Evolutionary conservation across 2,797 vertebrate species (phyloP).

Genomic region (Squalus acanthias): DNA sequence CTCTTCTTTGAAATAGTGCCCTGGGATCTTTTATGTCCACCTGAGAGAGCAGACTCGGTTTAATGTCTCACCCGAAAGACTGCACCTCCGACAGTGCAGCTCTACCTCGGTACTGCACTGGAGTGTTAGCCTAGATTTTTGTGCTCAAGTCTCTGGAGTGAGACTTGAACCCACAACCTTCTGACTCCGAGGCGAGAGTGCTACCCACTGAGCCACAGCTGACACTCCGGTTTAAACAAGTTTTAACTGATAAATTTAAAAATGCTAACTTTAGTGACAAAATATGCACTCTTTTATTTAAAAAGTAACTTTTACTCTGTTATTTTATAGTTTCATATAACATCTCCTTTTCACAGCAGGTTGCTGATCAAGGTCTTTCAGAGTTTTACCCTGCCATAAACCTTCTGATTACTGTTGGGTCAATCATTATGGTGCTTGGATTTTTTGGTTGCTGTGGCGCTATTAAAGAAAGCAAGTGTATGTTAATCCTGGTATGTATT

Average conservation of each 20-base stretch:
- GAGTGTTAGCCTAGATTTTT: too few relatives aligned
- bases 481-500: conserved; percentile 71
- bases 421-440: conserved; percentile 75
- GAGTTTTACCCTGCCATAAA: neutral
- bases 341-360: neutral
- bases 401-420: conserved; percentile 50
- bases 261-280: neutral
- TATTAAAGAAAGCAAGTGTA: conserved; percentile 69
- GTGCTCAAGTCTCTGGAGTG: too few relatives aligned
- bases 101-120: too few relatives aligned
- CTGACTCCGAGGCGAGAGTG: too few relatives aligned
- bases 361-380: too few relatives aligned
- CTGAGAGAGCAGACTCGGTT: too few relatives aligned
- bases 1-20: too few relatives aligned
- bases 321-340: neutral
- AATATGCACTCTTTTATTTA: neutral
- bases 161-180: too few relatives aligned
- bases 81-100: too few relatives aligned
- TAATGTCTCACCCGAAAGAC: too few relatives aligned
- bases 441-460: conserved; percentile 85
- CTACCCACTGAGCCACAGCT: too few relatives aligned
- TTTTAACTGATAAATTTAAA: neutral
- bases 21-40: too few relatives aligned
- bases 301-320: neutral
- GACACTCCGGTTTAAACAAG: neutral